Evolutionary conservation across 2,888 invertebrate genomes (phyloP).

Genomic region (Ceramica pisi): DNA sequence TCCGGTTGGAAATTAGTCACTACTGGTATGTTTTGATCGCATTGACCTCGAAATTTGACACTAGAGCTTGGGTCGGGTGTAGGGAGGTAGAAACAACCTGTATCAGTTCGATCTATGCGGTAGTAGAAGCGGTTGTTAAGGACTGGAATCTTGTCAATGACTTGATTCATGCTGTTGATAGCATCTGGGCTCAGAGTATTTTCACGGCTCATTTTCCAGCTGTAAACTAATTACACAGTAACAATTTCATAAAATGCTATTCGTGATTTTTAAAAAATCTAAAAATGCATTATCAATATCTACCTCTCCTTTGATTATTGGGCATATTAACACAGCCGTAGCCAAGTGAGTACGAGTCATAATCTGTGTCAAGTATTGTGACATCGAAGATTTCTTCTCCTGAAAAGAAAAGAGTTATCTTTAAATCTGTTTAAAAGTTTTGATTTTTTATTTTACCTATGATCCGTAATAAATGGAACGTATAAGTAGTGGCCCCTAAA

Average conservation of each 20-base stretch:
- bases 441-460: no score
- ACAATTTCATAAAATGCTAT: background rate
- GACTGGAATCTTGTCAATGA: constrained; percentile 61
- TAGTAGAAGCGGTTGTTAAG: constrained; percentile 71
- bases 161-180: constrained; percentile 54
- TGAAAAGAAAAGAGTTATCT: constrained; percentile 42
- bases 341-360: constrained; percentile 89
- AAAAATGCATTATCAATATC: constrained; percentile 3
- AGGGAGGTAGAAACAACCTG: constrained; percentile 75
- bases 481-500: no score
- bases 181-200: constrained; percentile 59
- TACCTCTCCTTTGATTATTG: constrained; percentile 65
- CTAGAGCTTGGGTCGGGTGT: constrained; percentile 47
- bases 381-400: constrained; percentile 58
- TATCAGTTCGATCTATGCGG: constrained; percentile 62
- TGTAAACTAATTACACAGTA: constrained; percentile 66
- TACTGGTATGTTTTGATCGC: constrained; percentile 55
- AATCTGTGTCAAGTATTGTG: constrained; percentile 89
- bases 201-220: constrained; percentile 79
- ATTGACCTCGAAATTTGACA: constrained; percentile 69
- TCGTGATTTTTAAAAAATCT: background rate
- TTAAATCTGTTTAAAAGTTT: background rate
- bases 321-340: constrained; percentile 90
- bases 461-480: background rate
- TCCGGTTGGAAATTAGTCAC: constrained; percentile 32